Evolutionary conservation across 2,888 invertebrate species (phyloP), one percentile per base, ranked within the genome.

Genomic region (Sussaba pulchella): DNA sequence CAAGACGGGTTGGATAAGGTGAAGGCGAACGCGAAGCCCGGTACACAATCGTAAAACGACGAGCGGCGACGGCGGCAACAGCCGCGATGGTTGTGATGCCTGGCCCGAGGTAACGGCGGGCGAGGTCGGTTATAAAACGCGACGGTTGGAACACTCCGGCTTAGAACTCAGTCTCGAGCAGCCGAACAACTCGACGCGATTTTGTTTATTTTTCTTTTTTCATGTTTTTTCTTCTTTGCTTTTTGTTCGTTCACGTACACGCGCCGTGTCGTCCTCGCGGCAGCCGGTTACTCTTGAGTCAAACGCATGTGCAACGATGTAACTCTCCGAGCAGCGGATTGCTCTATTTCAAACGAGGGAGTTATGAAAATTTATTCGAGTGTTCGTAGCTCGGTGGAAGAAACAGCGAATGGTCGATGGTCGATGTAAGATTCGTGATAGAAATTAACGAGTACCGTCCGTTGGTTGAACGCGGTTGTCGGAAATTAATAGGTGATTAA

Each of bases 291-390:
- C 50, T 50, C 9, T 19, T 4, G 26, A 24, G 12, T 52, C 24
- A 21, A 26, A 54, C n/a, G 26, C 52, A 24, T 6, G 6, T 26
- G 52, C 52, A 1, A 6, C 26, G n/a, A 76, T 67, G 79, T 81
- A 80, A 80, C 79, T 78, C 79, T 72, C 72, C 67, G 47, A 82
- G 57, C 71, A 61, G 39, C 66, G 73, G 72, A 84, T 83, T 83
- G 84, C 82, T 86, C 85, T 86, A 85, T 84, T 86, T 86, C 82
- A 81, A 84, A 52, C 52, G 10, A 4, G 12, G 12, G 52, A 24
- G 52, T 5, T 3, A 26, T 52, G 24, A 52, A 26, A 52, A 0
- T 2, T 19, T 8, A 21, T 17, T 10, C 10, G 2, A 6, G 47
- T 47, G 5, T 8, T 10, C 47, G 9, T 9, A 47, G 19, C 10